Evolutionary conservation across 2,797 vertebrate genomes (phyloP), one percentile per base, ranked within the genome.

Genomic region (Falco cherrug): DNA sequence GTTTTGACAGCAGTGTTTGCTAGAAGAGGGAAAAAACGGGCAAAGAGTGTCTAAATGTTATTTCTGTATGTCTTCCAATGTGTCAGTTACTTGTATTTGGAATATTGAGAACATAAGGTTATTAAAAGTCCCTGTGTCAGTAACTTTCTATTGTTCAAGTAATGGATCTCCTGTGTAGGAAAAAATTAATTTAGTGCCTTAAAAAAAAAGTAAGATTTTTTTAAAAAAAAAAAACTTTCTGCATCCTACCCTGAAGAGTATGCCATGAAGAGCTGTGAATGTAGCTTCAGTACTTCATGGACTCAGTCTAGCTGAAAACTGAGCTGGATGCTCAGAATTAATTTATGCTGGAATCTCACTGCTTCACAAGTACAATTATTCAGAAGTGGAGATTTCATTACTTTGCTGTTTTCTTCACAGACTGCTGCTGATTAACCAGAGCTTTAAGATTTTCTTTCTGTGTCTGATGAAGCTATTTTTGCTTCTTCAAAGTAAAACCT

Each of bases 381-480:
- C 86, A 94, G 69, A 92, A 97, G 84, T 92, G 88, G 69, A 94
- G 64, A 80, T 95, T 95, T 96, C 93, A 90, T 93, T 95, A 95
- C 77, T 96, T 93, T 84, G 84, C 93, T 79, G 57, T 91, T 95
- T 96, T 89, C 83, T 78, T 94, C 81, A 86, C 85, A 88, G 89
- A 68, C 95, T 96, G 74, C 71, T 93, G 81, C 87, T 97, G 89
- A 97, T 96, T 96, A 97, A 90, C 84, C 77, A 57, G 82, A 86
- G 88, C 56, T 5, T 88, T 86, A 92, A 95, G 50, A 74, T 82
- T 93, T 95, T 94, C 94, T 78, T 95, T 91, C 89, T 81, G 63
- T 60, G 88, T 92, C 83, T 96, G 92, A 96, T 95, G 92, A 92
- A 91, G 84, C 79, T 95, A 94, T 96, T 95, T 96, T 97, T 95